phyloP scores from a whole-genome alignment of 1,140 invertebrate genomes.

The Nilaparvata lugens region DNA sequence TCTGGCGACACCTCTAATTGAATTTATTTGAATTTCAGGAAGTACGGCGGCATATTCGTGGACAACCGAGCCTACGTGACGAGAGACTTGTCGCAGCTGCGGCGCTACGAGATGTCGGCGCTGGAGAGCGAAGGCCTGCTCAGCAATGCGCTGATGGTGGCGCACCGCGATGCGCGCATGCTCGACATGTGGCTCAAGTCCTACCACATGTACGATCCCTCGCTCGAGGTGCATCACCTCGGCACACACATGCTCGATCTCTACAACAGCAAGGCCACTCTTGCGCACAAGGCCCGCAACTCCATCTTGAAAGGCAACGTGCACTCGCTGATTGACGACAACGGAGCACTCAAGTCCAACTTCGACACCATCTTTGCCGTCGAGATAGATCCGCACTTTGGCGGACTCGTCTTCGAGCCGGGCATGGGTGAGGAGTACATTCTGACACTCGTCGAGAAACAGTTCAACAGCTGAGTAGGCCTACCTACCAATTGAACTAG shows the following conservation, averaged over 20 bases:
- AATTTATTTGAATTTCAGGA: background rate
- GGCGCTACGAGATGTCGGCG: background rate
- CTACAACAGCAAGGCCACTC: background rate
- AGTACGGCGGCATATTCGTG: background rate
- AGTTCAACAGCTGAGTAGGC: no score
- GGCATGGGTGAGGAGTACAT: no score
- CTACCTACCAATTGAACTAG: no score
- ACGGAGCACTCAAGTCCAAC: background rate
- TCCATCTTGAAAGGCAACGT: background rate
- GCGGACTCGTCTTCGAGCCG: no score
- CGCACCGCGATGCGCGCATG: background rate
- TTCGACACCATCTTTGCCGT: no score
- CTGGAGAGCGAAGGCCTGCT: background rate
- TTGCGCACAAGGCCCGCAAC: background rate
- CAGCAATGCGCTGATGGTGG: background rate
- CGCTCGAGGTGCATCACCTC: background rate
- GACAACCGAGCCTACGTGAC: background rate
- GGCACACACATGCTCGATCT: background rate
- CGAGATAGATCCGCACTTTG: no score
- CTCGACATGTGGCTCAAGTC: background rate
- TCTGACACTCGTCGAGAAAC: no score
- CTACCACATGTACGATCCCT: background rate
- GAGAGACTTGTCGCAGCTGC: background rate
- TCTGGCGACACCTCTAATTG: no score
- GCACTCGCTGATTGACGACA: background rate